These are phyloP conservation scores for Montipora cactus DNA, from an alignment of 64 coral and sea anemone genomes.

Conservation along the genomic window DNA sequence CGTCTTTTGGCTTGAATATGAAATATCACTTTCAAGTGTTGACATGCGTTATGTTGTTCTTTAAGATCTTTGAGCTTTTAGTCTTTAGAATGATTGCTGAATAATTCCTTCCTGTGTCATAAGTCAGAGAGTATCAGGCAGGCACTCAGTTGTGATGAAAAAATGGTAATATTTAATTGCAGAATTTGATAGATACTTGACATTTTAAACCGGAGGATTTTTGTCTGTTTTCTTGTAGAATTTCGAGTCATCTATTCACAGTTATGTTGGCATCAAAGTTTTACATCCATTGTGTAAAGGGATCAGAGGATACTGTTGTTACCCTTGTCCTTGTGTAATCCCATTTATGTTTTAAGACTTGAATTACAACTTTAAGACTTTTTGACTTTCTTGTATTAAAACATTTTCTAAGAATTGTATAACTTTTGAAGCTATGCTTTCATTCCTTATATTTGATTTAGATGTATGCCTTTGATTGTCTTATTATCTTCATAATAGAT, in stretches of 20 bases:
- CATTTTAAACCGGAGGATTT: neutral
- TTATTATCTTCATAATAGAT: neutral
- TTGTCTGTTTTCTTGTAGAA: neutral
- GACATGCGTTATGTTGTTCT: neutral
- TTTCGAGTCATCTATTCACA: neutral
- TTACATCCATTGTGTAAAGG: neutral
- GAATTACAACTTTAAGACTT: no score
- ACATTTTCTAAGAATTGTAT: neutral
- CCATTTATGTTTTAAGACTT: neutral
- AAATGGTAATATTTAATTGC: slow-evolving; percentile 2
- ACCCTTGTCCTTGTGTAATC: neutral
- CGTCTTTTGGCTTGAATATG: neutral
- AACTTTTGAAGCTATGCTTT: neutral
- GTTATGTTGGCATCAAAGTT: neutral
- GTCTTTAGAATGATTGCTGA: neutral
- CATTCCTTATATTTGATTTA: neutral
- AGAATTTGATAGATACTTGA: neutral
- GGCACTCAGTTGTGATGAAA: neutral
- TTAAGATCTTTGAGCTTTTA: neutral
- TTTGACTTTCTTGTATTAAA: neutral
- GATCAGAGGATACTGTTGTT: neutral
- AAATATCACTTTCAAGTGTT: slow-evolving; percentile 15
- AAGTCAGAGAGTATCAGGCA: neutral
- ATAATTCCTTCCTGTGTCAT: neutral
- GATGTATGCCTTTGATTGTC: neutral